Evolutionary conservation across 2,113 vertebrate genomes (phyloP).

Genomic region (Ceyx melanurus): DNA sequence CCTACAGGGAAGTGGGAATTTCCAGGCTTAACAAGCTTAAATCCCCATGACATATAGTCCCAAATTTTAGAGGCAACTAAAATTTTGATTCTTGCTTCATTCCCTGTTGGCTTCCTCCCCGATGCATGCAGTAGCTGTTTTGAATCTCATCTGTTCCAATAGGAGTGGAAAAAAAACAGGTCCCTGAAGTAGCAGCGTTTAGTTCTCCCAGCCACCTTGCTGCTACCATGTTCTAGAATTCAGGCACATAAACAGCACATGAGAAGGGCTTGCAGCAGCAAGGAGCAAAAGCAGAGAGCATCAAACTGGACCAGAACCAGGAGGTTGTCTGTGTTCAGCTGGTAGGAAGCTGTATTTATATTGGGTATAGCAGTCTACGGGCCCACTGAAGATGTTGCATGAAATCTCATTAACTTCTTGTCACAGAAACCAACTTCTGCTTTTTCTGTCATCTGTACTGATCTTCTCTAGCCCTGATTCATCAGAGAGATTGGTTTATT

Average conservation of each 20-base stretch:
- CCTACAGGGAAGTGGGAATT: constrained; percentile 35
- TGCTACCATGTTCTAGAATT: neutral
- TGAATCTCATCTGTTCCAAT: constrained; percentile 39
- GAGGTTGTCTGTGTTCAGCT: neutral
- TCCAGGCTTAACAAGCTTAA: constrained; percentile 54
- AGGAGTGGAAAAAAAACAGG: neutral
- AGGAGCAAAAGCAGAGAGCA: neutral
- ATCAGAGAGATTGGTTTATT: neutral
- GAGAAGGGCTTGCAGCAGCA: neutral
- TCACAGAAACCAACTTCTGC: neutral
- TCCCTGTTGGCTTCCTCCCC: constrained; percentile 58
- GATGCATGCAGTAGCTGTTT: constrained; percentile 21
- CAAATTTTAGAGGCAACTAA: constrained; percentile 47
- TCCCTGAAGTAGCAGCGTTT: neutral
- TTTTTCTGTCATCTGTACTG: neutral
- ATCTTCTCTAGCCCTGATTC: neutral
- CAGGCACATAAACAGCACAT: neutral
- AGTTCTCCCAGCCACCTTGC: constrained; percentile 12
- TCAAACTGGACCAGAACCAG: neutral
- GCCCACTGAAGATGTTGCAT: neutral
- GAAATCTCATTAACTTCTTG: constrained; percentile 7
- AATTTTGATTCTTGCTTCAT: constrained; percentile 34
- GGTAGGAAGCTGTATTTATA: neutral
- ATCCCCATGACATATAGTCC: constrained; percentile 49
- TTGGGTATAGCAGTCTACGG: neutral